phyloP scores from a whole-genome alignment of 2,113 vertebrate species.

The Brachyhypopomus gauderio region DNA sequence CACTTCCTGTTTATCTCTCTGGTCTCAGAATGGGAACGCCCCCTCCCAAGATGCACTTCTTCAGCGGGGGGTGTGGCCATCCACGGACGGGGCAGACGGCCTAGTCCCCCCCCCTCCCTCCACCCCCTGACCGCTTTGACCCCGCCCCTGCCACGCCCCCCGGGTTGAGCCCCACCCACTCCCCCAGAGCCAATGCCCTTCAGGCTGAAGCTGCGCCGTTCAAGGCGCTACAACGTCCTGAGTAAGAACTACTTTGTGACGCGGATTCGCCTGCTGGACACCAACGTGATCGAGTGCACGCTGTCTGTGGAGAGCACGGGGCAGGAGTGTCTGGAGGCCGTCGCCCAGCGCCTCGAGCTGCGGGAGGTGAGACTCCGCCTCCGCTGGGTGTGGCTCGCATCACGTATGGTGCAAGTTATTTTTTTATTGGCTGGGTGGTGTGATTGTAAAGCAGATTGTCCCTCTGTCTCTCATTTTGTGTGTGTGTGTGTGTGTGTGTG shows the following conservation, averaged over 20 bases:
- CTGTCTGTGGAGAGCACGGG: conserved; percentile 95
- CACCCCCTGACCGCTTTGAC: conserved; percentile 8
- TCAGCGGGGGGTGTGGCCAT: conserved; percentile 65
- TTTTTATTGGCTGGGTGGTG: no score
- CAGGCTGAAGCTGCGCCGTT: conserved; percentile 88
- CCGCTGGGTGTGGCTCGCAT: no score
- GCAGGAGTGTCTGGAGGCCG: conserved; percentile 94
- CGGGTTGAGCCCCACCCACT: conserved; percentile 6
- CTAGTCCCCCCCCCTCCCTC: conserved; percentile 9
- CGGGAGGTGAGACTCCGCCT: conserved; percentile 30
- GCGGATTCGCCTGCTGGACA: conserved; percentile 89
- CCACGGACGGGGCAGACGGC: conserved; percentile 66
- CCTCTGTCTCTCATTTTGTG: no score
- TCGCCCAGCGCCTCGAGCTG: conserved; percentile 86
- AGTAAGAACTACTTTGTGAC: conserved; percentile 99
- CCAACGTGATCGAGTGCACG: conserved; percentile 90
- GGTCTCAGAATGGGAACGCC: conserved; percentile 75
- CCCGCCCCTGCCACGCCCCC: not conserved
- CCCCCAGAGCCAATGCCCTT: conserved; percentile 85
- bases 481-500: no score
- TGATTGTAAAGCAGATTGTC: no score
- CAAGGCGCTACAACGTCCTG: conserved; percentile 93
- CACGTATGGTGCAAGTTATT: no score
- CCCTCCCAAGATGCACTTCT: conserved; percentile 71
- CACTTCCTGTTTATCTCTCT: conserved; percentile 49